Conservation (phyloP, 2,113 vertebrate genomes). For the Crypturellus undulatus region DNA sequence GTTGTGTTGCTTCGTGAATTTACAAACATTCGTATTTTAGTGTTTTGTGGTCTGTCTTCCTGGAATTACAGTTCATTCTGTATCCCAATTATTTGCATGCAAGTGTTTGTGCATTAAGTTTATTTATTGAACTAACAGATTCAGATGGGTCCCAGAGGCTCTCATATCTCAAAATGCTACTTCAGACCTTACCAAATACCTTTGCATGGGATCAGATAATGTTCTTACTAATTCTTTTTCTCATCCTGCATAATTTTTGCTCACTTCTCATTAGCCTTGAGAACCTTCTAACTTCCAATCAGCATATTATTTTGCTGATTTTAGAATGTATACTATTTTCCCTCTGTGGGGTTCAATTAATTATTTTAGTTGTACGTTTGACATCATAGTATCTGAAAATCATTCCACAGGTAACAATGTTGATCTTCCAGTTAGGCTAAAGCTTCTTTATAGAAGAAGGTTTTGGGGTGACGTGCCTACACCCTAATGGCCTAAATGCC, state of each 20-base stretch:
- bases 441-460: background rate
- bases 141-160: background rate
- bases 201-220: background rate
- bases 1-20: background rate
- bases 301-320: background rate
- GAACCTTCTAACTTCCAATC: background rate
- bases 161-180: background rate
- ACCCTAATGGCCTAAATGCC: background rate
- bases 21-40: background rate
- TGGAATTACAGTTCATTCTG: background rate
- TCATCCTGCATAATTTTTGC: background rate
- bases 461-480: background rate
- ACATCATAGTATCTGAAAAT: background rate
- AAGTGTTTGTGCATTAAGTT: background rate
- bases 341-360: background rate
- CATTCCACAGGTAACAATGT: fast-evolving
- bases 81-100: background rate
- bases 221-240: background rate
- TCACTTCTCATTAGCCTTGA: background rate
- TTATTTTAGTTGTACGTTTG: background rate
- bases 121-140: background rate
- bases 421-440: background rate
- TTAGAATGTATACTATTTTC: fast-evolving
- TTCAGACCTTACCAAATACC: background rate
- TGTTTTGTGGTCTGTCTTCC: background rate